Evolutionary conservation across 2,797 vertebrate species (phyloP), one percentile per base, ranked within the genome.

Genomic region (Lateolabrax maculatus): DNA sequence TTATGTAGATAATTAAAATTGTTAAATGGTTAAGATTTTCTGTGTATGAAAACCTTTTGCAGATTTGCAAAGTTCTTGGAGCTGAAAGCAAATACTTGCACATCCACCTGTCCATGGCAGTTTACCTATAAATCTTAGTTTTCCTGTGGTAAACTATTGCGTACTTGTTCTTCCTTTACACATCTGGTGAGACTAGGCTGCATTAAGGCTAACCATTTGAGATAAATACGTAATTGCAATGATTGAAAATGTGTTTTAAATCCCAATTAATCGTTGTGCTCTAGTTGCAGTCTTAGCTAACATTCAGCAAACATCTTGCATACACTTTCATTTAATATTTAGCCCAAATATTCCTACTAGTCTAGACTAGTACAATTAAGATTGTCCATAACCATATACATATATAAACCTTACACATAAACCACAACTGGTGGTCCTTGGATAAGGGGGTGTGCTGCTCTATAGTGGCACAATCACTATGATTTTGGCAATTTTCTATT

Each of bases 1-100:
- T 37, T 53, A 18, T 29, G 13, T n/a, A 36, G 60, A 76, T 9
- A n/a, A 36, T 53, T 68, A 9, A 66, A 71, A 51, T 21, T 27
- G 7, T 60, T 29, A 19, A 73, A 64, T 44, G 36, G 5, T 43
- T 55, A 21, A 60, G 16, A 15, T 18, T 5, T 71, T 65, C 60
- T 75, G 36, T 64, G 5, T 11, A 43, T 55, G 8, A 49, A 13
- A 25, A 34, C 55, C 21, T 13, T n/a, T 36, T 6, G 19, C 39
- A 53, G 19, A 37, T 11, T n/a, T 72, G 8, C 3, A 29, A 39
- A 60, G 62, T 13, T 44, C 21, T n/a, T 34, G 53, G 23, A 25
- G 15, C 31, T 51, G 9, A 75, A 48, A 37, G 31, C 5, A 49
- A 41, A 68, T 25, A 15, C 11, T 21, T 6, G 13, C 51, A 27